Base-by-base conservation (phyloP, 2,888 invertebrate species). In the Barypeithes pellucidus region DNA sequence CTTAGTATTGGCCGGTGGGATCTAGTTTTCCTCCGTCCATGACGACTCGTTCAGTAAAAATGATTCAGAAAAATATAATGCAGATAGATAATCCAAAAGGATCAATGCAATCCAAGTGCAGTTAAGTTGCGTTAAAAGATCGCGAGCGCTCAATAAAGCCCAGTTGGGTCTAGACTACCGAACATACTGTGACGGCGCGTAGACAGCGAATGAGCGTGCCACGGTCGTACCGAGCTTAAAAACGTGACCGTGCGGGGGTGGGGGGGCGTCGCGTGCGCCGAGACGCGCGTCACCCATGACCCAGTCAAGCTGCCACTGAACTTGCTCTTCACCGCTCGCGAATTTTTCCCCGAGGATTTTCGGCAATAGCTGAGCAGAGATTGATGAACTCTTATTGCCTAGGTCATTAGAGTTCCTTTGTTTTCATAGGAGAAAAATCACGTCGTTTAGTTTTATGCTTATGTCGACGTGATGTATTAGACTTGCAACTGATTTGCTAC, bases 1-100 rank as follows among this genome's bases (percentile, higher is more conserved):
- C 76, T 79, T 80, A 85, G 77, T 85, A 85, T 76, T 85, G 84
- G 67, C 85, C 85, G 70, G 86, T 86, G 36, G 86, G 86, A 77
- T 86, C 86, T 68, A 86, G 77, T 79, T 86, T 85, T 77, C 84
- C 86, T 73, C 85, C 84, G 82, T 85, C 84, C 86, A 86, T 86
- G 67, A 66, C 82, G 77, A 12, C n/a, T 43, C 43, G 41, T 36
- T 61, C 36, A 18, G 63, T 67, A 39, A 52, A 61, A 62, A 61
- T 52, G 47, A 22, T 33, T 33, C 1, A 29, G 3, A 3, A 5
- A 57, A 14, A 33, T 16, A 39, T 20, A 45, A 67, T 24, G 36
- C 16, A 18, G 33, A 39, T 18, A 33, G 59, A 67, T 57, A 66
- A 50, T 67, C 18, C 24, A 16, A 69, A 68, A 59, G 52, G 54